These are phyloP conservation scores for Cyrtodaria siliqua DNA, from an alignment of 2,888 invertebrate genomes.

Conservation along the genomic window DNA sequence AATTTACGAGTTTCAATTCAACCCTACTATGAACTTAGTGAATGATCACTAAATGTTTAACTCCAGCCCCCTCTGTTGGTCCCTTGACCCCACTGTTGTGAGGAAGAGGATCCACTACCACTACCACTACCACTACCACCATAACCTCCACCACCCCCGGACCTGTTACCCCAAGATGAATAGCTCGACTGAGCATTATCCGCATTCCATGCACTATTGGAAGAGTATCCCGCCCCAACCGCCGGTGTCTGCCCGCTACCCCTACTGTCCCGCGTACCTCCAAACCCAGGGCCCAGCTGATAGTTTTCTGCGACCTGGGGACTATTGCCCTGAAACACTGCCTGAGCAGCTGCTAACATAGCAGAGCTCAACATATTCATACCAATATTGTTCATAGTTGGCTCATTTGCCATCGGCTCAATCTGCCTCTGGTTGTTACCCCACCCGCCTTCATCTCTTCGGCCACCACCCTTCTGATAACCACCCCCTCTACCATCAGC, in stretches of 20 bases:
- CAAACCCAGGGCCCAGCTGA: slow-evolving; percentile 63
- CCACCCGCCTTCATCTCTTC: slow-evolving; percentile 29
- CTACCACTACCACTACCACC: slow-evolving; percentile 33
- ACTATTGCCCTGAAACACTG: slow-evolving; percentile 71
- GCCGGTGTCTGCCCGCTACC: slow-evolving; percentile 4
- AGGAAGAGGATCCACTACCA: slow-evolving; percentile 23
- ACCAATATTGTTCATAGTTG: slow-evolving; percentile 70
- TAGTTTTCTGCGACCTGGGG: slow-evolving; percentile 45
- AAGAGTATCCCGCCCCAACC: slow-evolving; percentile 14
- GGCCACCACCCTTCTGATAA: slow-evolving; percentile 6
- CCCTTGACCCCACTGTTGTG: slow-evolving; percentile 42
- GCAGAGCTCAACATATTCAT: slow-evolving; percentile 81
- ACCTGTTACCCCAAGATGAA: slow-evolving; percentile 47
- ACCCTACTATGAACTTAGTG: too few relatives aligned
- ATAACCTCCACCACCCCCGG: slow-evolving; percentile 43
- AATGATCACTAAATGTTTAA: too few relatives aligned
- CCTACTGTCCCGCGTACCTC: slow-evolving; percentile 62
- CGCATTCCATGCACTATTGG: slow-evolving; percentile 23
- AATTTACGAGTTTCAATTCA: too few relatives aligned
- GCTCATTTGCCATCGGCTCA: slow-evolving; percentile 43
- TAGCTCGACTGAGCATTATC: slow-evolving; percentile 33
- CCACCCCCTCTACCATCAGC: slow-evolving; percentile 17
- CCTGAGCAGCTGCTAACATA: slow-evolving; percentile 81
- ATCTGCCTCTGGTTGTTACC: slow-evolving; percentile 8
- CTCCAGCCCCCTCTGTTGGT: slow-evolving; percentile 27